These are phyloP conservation scores for Lampris megalopsis DNA, from an alignment of 2,113 vertebrate species.

Conservation along the genomic window DNA sequence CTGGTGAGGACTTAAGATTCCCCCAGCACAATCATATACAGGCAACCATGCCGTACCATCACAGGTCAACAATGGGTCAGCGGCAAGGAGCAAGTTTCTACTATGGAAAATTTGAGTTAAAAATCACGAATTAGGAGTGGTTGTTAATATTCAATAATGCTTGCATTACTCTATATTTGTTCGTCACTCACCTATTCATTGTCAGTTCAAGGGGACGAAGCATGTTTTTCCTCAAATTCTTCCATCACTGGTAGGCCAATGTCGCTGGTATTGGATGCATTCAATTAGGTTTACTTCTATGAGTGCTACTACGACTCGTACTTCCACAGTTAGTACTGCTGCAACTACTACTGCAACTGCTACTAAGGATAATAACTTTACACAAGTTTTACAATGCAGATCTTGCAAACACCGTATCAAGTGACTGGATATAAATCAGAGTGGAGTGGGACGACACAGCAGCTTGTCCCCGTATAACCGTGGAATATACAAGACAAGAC, in stretches of 20 bases:
- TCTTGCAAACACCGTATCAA: no score
- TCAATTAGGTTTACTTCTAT: no score
- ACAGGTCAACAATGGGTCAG: not conserved
- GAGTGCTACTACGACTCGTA: no score
- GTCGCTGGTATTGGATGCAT: no score
- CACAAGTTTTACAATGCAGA: no score
- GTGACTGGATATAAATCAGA: slow-evolving; percentile 20
- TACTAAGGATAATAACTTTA: no score
- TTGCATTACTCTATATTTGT: slow-evolving; percentile 7
- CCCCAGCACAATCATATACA: not conserved
- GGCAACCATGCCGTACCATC: not conserved
- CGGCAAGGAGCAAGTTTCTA: not conserved
- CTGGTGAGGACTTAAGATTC: slow-evolving; percentile 16
- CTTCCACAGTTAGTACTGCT: no score
- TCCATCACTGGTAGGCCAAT: no score
- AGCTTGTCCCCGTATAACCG: slow-evolving; percentile 1
- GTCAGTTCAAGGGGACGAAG: no score
- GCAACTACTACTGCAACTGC: no score
- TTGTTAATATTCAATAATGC: not conserved
- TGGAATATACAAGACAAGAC: slow-evolving; percentile 33
- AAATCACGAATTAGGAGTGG: fast-evolving
- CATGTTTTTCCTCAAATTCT: no score
- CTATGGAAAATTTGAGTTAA: no score
- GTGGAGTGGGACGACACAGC: not conserved
- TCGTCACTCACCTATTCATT: slow-evolving; percentile 4